phyloP scores from a whole-genome alignment of 2,113 vertebrate genomes.

The Tichodroma muraria region DNA sequence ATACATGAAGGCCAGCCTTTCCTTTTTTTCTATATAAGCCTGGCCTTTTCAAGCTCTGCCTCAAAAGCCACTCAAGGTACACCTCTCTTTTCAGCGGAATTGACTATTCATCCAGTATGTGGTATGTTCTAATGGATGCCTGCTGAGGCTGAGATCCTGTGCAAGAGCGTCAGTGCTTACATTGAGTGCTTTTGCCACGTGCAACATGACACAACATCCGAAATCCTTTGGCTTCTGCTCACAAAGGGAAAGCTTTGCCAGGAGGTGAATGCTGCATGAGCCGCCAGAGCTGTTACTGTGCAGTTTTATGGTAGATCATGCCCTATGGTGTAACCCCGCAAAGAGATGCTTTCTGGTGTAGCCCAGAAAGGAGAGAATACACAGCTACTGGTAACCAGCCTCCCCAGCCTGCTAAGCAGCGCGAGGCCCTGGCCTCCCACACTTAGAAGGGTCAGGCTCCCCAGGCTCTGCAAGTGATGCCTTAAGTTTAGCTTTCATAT shows the following conservation, averaged over 20 bases:
- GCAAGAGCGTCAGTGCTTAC: not conserved
- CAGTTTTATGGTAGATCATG: not conserved
- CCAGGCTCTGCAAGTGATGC: not conserved
- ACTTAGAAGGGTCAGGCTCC: not conserved
- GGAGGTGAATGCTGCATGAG: not conserved
- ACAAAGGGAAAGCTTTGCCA: not conserved
- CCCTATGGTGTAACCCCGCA: not conserved
- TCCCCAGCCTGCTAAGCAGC: not conserved
- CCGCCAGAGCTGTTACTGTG: not conserved
- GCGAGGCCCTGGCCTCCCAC: not conserved
- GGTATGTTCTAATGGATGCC: not conserved
- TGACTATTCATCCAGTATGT: not conserved
- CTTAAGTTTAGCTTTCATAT: no score
- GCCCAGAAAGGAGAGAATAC: not conserved
- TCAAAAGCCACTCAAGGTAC: not conserved
- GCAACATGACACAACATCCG: rapidly evolving
- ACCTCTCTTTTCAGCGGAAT: not conserved
- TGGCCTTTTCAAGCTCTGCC: not conserved
- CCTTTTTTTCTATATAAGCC: not conserved
- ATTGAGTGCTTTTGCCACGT: not conserved
- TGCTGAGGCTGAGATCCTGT: not conserved
- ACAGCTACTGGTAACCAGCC: not conserved
- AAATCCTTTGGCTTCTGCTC: not conserved
- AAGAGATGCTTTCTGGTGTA: not conserved
- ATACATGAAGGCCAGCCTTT: not conserved